Evolutionary conservation across 2,113 vertebrate genomes (phyloP).

Genomic region (Peucedramus taeniatus): DNA sequence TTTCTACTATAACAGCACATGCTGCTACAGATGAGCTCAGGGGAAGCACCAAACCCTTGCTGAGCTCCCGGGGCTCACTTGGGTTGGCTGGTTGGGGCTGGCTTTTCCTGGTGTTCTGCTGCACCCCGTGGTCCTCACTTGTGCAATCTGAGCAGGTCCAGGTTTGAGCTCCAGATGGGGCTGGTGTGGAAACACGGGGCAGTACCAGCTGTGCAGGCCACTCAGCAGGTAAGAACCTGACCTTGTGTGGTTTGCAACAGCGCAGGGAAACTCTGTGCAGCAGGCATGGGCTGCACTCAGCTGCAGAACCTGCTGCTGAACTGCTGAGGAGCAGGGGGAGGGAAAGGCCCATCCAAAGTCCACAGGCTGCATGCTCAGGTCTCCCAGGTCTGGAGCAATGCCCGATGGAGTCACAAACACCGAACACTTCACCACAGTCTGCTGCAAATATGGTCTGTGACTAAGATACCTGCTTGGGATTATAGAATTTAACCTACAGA

Average conservation of each 20-base stretch:
- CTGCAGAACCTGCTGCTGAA: neutral
- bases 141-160: neutral
- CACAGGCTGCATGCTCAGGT: neutral
- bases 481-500: fast-evolving
- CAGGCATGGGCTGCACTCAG: neutral
- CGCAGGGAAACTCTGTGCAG: fast-evolving
- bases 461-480: neutral
- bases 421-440: neutral
- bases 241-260: neutral
- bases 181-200: fast-evolving
- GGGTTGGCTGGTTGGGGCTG: neutral
- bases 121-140: fast-evolving
- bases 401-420: neutral
- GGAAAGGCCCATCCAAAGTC: neutral
- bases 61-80: fast-evolving
- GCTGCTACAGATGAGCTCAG: fast-evolving
- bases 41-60: neutral
- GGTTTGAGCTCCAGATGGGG: fast-evolving
- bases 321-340: neutral
- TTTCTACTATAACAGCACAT: fast-evolving
- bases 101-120: neutral
- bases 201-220: fast-evolving
- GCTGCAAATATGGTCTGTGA: neutral
- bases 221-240: neutral
- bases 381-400: neutral